These are phyloP conservation scores for Colostygia pectinataria DNA, from an alignment of 2,888 invertebrate species.

Conservation along the genomic window DNA sequence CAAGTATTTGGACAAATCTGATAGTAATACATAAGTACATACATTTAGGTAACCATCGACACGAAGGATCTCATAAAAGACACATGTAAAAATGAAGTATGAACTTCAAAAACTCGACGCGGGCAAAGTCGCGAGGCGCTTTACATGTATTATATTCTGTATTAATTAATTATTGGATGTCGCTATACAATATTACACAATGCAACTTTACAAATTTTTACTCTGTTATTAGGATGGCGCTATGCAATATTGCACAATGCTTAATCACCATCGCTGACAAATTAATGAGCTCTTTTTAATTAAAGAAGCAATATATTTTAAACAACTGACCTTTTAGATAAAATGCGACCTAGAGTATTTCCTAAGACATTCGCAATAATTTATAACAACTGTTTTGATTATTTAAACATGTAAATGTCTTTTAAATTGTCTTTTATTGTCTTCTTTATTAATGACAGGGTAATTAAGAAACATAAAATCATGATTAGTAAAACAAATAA, in stretches of 20 bases:
- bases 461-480: not conserved
- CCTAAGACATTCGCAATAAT: conserved; percentile 20
- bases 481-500: no score
- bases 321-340: conserved; percentile 21
- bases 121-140: no score
- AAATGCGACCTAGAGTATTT: conserved; percentile 18
- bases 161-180: no score
- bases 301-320: conserved; percentile 15
- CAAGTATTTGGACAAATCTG: no score
- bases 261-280: conserved; percentile 24
- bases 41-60: no score
- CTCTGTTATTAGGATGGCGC: conserved; percentile 4
- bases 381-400: conserved; percentile 2
- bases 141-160: no score
- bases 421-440: not conserved
- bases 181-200: not conserved
- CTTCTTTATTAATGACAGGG: not conserved
- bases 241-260: conserved; percentile 18
- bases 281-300: conserved; percentile 26
- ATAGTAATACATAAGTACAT: no score
- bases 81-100: no score
- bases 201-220: not conserved
- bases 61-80: no score
- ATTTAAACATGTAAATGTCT: not conserved
- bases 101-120: no score